A percentile compares a stretch with the other conserved stretches of the same genome.
phyloP scores from a whole-genome alignment of 2,113 vertebrate species.

The Sebastes fasciatus region DNA sequence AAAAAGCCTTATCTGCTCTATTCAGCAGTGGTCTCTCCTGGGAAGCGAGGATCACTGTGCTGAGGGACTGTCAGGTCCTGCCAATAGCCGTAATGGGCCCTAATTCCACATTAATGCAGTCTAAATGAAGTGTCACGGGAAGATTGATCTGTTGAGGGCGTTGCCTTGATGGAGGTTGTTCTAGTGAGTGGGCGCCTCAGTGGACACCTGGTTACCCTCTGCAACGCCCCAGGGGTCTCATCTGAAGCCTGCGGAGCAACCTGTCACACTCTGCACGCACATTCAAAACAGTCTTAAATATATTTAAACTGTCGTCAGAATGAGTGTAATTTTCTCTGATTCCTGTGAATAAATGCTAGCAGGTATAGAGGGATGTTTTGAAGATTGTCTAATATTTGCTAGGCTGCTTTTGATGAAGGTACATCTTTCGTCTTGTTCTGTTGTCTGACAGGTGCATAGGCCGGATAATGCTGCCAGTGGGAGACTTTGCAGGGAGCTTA shows the following conservation, averaged over 20 bases:
- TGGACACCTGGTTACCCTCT: constrained; percentile 84
- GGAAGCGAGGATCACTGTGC: constrained; percentile 82
- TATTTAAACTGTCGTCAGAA: constrained; percentile 33
- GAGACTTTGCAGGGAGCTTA: constrained; percentile 81
- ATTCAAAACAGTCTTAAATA: constrained; percentile 47
- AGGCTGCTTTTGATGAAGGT: constrained; percentile 67
- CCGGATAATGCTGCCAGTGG: constrained; percentile 79
- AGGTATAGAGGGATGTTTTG: constrained; percentile 63
- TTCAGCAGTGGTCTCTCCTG: constrained; percentile 84
- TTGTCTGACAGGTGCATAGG: constrained; percentile 81
- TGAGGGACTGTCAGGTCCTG: constrained; percentile 84
- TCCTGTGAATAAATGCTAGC: constrained; percentile 54
- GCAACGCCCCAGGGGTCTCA: constrained; percentile 75
- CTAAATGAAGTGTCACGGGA: constrained; percentile 95
- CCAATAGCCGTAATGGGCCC: constrained; percentile 91
- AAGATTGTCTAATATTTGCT: constrained; percentile 64
- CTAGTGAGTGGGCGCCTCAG: constrained; percentile 77
- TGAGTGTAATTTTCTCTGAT: constrained; percentile 52
- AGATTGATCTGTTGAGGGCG: constrained; percentile 92
- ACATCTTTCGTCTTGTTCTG: constrained; percentile 69
- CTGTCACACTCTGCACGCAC: constrained; percentile 51
- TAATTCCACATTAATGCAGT: constrained; percentile 97
- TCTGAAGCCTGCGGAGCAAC: constrained; percentile 62
- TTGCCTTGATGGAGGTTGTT: constrained; percentile 86
- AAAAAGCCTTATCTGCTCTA: constrained; percentile 86